Percentiles rank a stretch among this genome's conserved stretches.
phyloP scores from a whole-genome alignment of 2,113 vertebrate species.

The Nettapus auritus region DNA sequence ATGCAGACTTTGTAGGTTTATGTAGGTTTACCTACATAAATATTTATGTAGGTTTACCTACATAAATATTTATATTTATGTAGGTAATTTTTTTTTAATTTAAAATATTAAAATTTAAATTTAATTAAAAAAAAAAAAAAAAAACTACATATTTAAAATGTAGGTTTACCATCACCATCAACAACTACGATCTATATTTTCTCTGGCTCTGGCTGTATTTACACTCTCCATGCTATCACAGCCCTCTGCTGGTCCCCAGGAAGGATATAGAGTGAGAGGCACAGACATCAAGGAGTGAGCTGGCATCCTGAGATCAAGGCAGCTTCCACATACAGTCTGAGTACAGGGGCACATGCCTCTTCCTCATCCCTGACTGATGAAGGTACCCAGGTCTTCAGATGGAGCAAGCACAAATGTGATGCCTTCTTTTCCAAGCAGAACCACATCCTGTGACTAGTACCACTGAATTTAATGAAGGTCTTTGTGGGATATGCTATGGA shows the following conservation, averaged over 20 bases:
- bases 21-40: too few species aligned
- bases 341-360: fast-evolving
- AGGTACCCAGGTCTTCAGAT: not conserved
- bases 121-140: too few species aligned
- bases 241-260: not conserved
- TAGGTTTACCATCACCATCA: not conserved
- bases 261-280: fast-evolving
- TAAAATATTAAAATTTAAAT: too few species aligned
- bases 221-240: fast-evolving
- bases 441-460: not conserved
- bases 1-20: too few species aligned
- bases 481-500: not conserved
- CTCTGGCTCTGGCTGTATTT: not conserved
- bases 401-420: not conserved
- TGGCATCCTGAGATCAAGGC: fast-evolving
- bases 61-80: too few species aligned
- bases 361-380: not conserved
- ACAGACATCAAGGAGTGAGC: fast-evolving
- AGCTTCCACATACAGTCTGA: not conserved
- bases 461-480: not conserved
- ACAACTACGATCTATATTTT: not conserved
- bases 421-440: not conserved
- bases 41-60: too few species aligned
- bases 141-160: too few species aligned
- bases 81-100: too few species aligned